Base-by-base conservation (phyloP, 2,888 invertebrate genomes). In the Polydrusus cervinus region DNA sequence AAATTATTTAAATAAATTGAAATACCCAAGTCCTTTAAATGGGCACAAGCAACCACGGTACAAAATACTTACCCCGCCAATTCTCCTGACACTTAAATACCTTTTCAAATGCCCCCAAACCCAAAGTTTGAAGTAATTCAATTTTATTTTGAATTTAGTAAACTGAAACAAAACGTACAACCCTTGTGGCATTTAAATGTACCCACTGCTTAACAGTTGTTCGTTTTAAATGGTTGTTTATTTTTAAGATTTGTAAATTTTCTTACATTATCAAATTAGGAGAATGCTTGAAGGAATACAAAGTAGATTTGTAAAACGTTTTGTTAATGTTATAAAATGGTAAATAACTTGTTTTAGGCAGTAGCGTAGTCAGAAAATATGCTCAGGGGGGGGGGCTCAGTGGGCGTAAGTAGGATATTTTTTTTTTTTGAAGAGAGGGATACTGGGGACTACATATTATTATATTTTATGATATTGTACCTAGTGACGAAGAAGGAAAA, bases 211-310 rank as follows among this genome's bases (percentile, higher is more conserved):
- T 47, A 47, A 47, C 16, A 13, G 47, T 16, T 5, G 16, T 16
- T 6, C 16, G n/a, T 16, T 47, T 16, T 47, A 16, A 16, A 16
- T n/a, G 2, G 3, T 9, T 47, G 47, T 47, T 47, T 14, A 47
- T 47, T 47, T 47, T 47, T 47, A 16, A 14, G n/a, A 47, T 47
- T 47, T 47, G 47, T 47, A 3, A n/a, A 43, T 43, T 43, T 43
- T 47, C 16, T 47, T 47, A 47, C 47, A 16, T 47, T 47, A 47
- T n/a, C 16, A 16, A 60, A 68, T 68, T 68, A 68, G 18, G 57
- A 68, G 68, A 60, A 47, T 47, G 47, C 25, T 9, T 6, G 34
- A 47, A 68, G 43, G 68, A 68, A 68, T 68, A 68, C 68, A 18
- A 68, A 68, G 16, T 45, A 45, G 45, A 68, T 47, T 45, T 45